These are phyloP conservation scores for Macrobrachium rosenbergii DNA, from an alignment of 1,140 invertebrate species.

Conservation along the genomic window DNA sequence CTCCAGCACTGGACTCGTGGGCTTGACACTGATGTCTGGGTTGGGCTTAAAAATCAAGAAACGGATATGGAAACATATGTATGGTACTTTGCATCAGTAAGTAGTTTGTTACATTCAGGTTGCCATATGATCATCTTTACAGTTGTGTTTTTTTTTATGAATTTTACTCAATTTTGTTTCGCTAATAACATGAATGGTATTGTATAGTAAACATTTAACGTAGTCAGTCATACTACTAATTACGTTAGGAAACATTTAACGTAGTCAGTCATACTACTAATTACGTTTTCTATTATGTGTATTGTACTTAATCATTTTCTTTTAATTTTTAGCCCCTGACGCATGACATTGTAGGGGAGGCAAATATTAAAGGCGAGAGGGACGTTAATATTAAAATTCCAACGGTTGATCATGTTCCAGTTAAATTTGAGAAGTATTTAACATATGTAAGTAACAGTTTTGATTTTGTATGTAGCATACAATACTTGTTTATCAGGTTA, in stretches of 20 bases:
- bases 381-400: background rate
- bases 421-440: slow-evolving; percentile 44
- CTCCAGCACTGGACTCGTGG: slow-evolving; percentile 50
- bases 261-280: background rate
- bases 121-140: too few relatives aligned
- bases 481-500: too few relatives aligned
- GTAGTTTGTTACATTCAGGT: background rate
- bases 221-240: background rate
- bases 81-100: slow-evolving; percentile 56
- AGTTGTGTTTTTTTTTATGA: too few relatives aligned
- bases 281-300: background rate
- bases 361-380: too few relatives aligned
- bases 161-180: too few relatives aligned
- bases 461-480: too few relatives aligned
- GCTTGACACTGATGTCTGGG: slow-evolving; percentile 45
- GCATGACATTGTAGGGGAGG: background rate
- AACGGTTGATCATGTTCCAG: slow-evolving; percentile 40
- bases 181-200: too few relatives aligned
- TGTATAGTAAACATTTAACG: too few relatives aligned
- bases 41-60: slow-evolving; percentile 31
- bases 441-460: slow-evolving; percentile 14
- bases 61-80: slow-evolving; percentile 39
- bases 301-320: background rate
- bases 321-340: slow-evolving; percentile 34
- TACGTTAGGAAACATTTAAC: too few relatives aligned